Base-by-base conservation (phyloP, 2,888 invertebrate species). In the Electrophaes corylata region DNA sequence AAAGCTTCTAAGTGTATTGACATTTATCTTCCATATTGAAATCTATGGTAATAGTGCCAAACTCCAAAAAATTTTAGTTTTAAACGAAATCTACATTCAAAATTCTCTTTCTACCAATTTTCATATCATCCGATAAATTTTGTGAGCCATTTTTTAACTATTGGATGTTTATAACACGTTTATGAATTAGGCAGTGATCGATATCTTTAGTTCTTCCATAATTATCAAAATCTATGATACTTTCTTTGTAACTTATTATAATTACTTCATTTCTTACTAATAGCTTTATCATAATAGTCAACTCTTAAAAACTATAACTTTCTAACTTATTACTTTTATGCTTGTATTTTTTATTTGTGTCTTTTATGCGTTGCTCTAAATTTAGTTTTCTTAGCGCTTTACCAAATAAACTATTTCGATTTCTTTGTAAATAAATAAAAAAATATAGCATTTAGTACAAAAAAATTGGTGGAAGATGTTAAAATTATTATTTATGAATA, bases 371-470 rank as follows among this genome's bases (percentile, higher is more conserved):
- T 43, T 65, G 39, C 52, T 51, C 56, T 56, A 54, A 63, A 29
- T 23, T n/a, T 60, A 56, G 53, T 68, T 65, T 53, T 52, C 62
- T 72, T 73, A 84, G 79, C 83, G 87, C 86, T 88, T 86, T 86
- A 88, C 90, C 89, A 90, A 90, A 89, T 87, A 87, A 81, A 72
- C 60, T 70, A 71, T 73, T 72, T 77, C 73, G 60, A 69, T 81
- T 80, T 79, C 66, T 74, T 65, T 89, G 88, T 90, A 88, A 83
- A 88, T 88, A 89, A 76, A 78, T 33, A 47, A 72, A 88, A 75
- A 78, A 70, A 73, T 59, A 75, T 82, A 88, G 88, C 76, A 78
- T 84, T 88, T 90, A 89, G 90, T 90, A 88, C 88, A 91, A 90
- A 81, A 88, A 79, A 82, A 79, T 83, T 80, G 87, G 87, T 89